These are phyloP conservation scores for Delphinapterus leucas DNA, from an alignment of 2,113 vertebrate genomes.

Conservation along the genomic window DNA sequence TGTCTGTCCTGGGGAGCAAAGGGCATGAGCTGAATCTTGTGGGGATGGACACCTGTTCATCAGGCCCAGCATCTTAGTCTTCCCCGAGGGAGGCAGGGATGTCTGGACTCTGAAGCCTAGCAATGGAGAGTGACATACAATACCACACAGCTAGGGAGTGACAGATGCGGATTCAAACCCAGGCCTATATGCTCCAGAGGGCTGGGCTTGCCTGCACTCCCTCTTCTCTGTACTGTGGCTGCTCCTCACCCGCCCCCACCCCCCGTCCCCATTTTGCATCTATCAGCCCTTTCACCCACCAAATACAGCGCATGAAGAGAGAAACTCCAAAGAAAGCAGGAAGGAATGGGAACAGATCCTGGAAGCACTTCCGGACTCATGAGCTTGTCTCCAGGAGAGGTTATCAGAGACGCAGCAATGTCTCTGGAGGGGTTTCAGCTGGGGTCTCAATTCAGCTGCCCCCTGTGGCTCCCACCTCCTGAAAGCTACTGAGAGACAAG, in stretches of 20 bases:
- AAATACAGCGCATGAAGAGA: not conserved
- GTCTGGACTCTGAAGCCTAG: not conserved
- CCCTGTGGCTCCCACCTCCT: not conserved
- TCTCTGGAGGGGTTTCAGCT: not conserved
- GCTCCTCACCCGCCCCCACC: fast-evolving
- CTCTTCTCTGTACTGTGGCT: not conserved
- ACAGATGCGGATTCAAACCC: not conserved
- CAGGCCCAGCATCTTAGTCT: not conserved
- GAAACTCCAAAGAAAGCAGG: not conserved
- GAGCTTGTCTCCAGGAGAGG: not conserved
- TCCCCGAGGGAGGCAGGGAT: not conserved
- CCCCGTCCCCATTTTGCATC: not conserved
- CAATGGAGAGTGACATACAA: not conserved
- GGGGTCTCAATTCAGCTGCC: not conserved
- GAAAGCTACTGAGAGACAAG: not conserved
- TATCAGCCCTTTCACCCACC: not conserved
- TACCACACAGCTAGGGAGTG: not conserved
- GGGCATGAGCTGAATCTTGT: not conserved
- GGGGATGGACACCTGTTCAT: not conserved
- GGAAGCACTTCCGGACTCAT: conserved; percentile 28
- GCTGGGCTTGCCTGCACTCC: not conserved
- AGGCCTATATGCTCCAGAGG: not conserved
- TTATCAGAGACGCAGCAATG: not conserved
- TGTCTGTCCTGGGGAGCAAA: not conserved
- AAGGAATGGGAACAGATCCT: not conserved